Percentiles rank a stretch among this genome's conserved stretches.
These are phyloP conservation scores for Danionella dracula DNA, from an alignment of 2,797 vertebrate species.

Conservation along the genomic window DNA sequence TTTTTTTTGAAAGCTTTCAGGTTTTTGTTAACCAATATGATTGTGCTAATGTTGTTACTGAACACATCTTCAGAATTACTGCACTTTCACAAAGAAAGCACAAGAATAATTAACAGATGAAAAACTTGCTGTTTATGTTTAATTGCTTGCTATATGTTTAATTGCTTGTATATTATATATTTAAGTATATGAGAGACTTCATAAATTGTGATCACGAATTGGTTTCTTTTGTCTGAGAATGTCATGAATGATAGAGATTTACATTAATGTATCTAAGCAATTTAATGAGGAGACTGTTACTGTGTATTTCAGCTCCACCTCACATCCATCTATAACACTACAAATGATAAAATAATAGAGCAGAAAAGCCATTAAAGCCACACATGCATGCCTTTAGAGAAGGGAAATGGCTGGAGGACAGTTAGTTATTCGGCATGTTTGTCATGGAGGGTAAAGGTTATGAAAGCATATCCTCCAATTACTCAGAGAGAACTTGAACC, in stretches of 20 bases:
- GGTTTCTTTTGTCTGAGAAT: background rate
- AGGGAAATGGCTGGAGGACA: background rate
- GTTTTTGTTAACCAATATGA: no score
- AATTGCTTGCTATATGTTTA: no score
- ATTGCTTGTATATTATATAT: no score
- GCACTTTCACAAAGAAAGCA: no score
- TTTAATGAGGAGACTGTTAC: background rate
- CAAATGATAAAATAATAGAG: background rate
- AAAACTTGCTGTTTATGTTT: no score
- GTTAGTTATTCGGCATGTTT: constrained; percentile 9
- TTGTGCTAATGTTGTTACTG: no score
- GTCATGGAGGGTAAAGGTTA: constrained; percentile 8
- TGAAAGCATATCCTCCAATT: constrained; percentile 22
- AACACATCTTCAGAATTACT: no score
- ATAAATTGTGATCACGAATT: background rate
- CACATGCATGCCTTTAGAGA: background rate
- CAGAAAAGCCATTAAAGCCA: background rate
- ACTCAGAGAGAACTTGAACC: background rate
- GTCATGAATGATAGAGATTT: background rate
- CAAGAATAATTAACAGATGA: no score
- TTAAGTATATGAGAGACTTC: no score
- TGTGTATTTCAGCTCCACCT: background rate
- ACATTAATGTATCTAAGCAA: background rate
- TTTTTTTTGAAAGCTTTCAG: no score
- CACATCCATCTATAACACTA: constrained; percentile 3